A percentile compares a stretch with the other conserved stretches of the same genome.
phyloP scores from a whole-genome alignment of 2,888 invertebrate species.

The Agriotes lineatus region DNA sequence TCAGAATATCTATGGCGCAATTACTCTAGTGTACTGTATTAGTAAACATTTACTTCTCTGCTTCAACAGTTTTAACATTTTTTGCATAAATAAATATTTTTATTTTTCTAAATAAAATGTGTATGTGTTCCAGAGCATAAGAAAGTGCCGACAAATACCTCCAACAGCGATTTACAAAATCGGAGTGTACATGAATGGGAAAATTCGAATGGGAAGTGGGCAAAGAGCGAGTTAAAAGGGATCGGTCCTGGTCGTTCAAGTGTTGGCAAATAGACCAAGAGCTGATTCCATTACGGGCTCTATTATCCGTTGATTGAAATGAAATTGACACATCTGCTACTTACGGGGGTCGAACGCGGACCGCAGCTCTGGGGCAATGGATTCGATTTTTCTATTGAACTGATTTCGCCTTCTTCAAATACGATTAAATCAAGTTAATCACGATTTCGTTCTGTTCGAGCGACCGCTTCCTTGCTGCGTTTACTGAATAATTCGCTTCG shows the following conservation, averaged over 20 bases:
- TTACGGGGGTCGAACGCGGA: slow-evolving; percentile 56
- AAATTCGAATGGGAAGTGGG: slow-evolving; percentile 42
- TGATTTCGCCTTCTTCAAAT: slow-evolving; percentile 52
- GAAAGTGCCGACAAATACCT: background rate
- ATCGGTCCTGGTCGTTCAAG: slow-evolving; percentile 55
- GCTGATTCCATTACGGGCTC: slow-evolving; percentile 67
- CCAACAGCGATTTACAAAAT: slow-evolving; percentile 7
- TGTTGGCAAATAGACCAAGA: slow-evolving; percentile 67
- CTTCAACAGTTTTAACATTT: too few species aligned
- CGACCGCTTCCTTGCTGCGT: background rate
- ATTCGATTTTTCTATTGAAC: slow-evolving; percentile 43
- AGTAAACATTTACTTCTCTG: too few species aligned
- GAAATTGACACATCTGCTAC: slow-evolving; percentile 69
- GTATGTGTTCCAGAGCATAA: background rate
- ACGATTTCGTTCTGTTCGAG: slow-evolving; percentile 17
- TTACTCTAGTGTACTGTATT: too few species aligned
- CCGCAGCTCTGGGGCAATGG: slow-evolving; percentile 39
- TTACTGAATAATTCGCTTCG: background rate
- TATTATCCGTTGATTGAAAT: slow-evolving; percentile 67
- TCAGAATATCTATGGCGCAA: too few species aligned
- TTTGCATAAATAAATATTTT: too few species aligned
- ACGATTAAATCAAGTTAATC: slow-evolving; percentile 53
- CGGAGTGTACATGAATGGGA: slow-evolving; percentile 25
- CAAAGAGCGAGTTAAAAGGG: slow-evolving; percentile 53
- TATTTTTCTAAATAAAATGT: background rate